Conservation (phyloP, 2,888 invertebrate genomes). For the Adelognathus sp. region DNA sequence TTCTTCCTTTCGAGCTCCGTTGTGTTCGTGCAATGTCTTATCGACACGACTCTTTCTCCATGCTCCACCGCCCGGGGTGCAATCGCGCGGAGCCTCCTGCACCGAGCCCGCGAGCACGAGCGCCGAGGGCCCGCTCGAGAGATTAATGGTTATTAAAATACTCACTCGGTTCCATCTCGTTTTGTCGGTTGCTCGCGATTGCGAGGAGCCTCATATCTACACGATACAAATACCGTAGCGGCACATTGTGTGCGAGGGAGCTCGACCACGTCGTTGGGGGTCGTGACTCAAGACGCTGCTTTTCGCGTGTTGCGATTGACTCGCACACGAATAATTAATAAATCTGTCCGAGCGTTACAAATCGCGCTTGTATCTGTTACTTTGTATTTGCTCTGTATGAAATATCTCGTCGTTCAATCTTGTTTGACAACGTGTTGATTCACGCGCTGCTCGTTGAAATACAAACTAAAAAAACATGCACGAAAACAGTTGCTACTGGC, state of each 20-base stretch:
- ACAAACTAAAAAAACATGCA: neutral
- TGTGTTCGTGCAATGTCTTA: constrained; percentile 53
- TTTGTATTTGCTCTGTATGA: constrained; percentile 28
- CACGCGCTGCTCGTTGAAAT: neutral
- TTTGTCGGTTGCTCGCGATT: constrained; percentile 30
- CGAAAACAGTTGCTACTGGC: neutral
- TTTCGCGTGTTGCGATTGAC: constrained; percentile 32
- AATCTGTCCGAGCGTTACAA: constrained; percentile 6
- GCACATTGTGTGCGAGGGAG: neutral
- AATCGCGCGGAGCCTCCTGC: constrained; percentile 58
- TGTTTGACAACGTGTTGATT: constrained; percentile 43
- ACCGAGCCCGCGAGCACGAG: constrained; percentile 46
- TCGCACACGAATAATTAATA: constrained; percentile 44
- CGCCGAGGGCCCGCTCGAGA: constrained; percentile 46
- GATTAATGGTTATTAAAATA: constrained; percentile 74
- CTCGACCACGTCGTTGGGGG: constrained; percentile 45
- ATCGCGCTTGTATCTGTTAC: neutral
- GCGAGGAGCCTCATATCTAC: neutral
- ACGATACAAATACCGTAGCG: neutral
- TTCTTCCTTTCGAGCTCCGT: constrained; percentile 19
- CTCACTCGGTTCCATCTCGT: constrained; percentile 54
- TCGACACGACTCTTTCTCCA: constrained; percentile 61
- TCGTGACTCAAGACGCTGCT: constrained; percentile 39
- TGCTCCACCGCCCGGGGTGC: constrained; percentile 63
- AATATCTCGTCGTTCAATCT: constrained; percentile 33